Base-by-base conservation (phyloP, 2,113 vertebrate genomes). In the Calidris pygmaea region DNA sequence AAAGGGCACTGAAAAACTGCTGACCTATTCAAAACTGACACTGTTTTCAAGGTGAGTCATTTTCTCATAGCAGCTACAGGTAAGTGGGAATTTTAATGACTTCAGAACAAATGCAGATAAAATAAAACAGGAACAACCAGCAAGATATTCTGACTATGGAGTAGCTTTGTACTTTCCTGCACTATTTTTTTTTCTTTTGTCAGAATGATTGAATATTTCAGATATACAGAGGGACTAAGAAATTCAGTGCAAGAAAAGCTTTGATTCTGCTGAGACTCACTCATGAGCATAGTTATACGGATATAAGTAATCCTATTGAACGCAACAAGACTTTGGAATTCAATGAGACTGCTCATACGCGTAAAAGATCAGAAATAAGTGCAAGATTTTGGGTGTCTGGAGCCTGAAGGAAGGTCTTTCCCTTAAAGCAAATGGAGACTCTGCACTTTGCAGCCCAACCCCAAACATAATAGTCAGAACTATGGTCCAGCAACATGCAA, bases 401-500 rank as follows among this genome's bases (percentile, higher is more conserved):
- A 94, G 47, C 41, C 55, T 41, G 14, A 80, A 66, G 3, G 5
- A 85, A 85, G 18, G 55, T 29, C 52, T 27, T 56, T 39, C 12
- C 55, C 26, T 35, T 32, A 90, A 37, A 85, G 43, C 29, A 83
- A 83, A 68, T 20, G 32, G 53, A 81, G 32, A 74, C 4, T 4
- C 20, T 1, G 6, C 16, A 47, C 47, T 58, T 48, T 12, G 63
- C 34, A 90, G 63, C 37, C 43, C 41, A 62, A 14, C n/a, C 85
- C 85, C 47, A 76, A 94, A 50, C 7, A 12, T 2, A 3, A 2
- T 15, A 62, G 37, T 32, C 48, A 89, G 48, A 90, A 79, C 47
- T 56, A 26, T 0, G 6, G 39, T 29, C 60, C 84, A 82, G 29
- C 37, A 63, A 30, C 50, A 55, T 0, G 1, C 3, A 10, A 85